A percentile compares a stretch with the other conserved stretches of the same genome.
phyloP scores from a whole-genome alignment of 2,797 vertebrate species.

The Pogoniulus pusillus region DNA sequence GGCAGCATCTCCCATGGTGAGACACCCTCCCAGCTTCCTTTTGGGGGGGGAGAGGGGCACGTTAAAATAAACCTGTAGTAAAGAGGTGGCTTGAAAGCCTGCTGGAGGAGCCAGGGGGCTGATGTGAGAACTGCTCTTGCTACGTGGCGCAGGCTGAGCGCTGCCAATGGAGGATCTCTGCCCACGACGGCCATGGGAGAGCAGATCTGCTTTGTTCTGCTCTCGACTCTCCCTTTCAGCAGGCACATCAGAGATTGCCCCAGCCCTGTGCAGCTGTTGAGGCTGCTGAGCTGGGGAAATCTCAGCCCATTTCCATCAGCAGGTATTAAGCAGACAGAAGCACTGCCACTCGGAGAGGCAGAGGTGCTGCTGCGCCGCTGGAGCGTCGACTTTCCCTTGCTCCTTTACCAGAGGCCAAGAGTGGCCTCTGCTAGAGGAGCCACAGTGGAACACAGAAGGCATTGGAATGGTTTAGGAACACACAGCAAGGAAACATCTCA shows the following conservation, averaged over 20 bases:
- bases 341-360: not conserved
- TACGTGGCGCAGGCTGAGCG: fast-evolving
- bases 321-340: not conserved
- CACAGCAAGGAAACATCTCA: not conserved
- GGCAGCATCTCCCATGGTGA: not conserved
- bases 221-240: not conserved
- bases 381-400: not conserved
- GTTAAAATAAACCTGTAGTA: not conserved
- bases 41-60: not conserved
- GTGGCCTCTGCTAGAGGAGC: too few relatives aligned
- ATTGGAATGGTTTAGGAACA: not conserved
- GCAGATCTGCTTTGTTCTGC: not conserved
- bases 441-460: not conserved
- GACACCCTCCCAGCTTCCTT: not conserved
- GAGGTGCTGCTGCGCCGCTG: not conserved
- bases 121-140: not conserved
- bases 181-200: not conserved
- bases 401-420: not conserved
- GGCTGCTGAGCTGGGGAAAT: not conserved
- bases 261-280: not conserved
- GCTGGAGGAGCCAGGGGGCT: not conserved
- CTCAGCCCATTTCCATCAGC: not conserved
- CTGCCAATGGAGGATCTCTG: not conserved
- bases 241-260: not conserved
- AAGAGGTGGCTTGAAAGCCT: not conserved